These are phyloP conservation scores for Cheilinus undulatus DNA, from an alignment of 2,113 vertebrate species.

Conservation along the genomic window DNA sequence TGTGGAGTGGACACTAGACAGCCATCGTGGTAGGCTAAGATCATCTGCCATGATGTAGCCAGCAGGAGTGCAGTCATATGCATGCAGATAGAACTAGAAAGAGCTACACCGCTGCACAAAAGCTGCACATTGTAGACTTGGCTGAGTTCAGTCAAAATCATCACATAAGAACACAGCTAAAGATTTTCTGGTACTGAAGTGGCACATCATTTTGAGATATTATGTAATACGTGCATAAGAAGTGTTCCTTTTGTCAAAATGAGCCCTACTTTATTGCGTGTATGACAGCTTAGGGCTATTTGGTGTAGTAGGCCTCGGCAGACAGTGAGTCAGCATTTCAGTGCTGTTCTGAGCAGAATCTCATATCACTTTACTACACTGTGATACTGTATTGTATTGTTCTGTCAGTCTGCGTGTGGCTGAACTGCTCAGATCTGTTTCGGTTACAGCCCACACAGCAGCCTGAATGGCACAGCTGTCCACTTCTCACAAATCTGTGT, in stretches of 20 bases:
- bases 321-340: constrained; percentile 62
- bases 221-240: constrained; percentile 2
- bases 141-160: too few species aligned
- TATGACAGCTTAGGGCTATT: constrained; percentile 44
- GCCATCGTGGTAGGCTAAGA: too few species aligned
- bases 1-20: too few species aligned
- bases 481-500: constrained; percentile 42
- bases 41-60: too few species aligned
- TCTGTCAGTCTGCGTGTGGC: constrained; percentile 37
- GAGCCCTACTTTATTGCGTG: constrained; percentile 14
- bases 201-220: neutral
- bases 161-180: too few species aligned
- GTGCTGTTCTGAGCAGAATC: constrained; percentile 43
- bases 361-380: constrained; percentile 24
- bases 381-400: constrained; percentile 29
- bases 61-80: too few species aligned
- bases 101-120: too few species aligned
- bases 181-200: too few species aligned
- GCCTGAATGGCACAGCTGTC: constrained; percentile 37
- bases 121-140: too few species aligned
- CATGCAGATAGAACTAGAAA: too few species aligned
- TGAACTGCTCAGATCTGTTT: constrained; percentile 40
- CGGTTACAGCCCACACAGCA: constrained; percentile 33
- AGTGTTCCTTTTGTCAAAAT: constrained; percentile 14
- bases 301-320: constrained; percentile 21